These are phyloP conservation scores for Falco punctatus DNA, from an alignment of 2,113 vertebrate species.

Conservation along the genomic window DNA sequence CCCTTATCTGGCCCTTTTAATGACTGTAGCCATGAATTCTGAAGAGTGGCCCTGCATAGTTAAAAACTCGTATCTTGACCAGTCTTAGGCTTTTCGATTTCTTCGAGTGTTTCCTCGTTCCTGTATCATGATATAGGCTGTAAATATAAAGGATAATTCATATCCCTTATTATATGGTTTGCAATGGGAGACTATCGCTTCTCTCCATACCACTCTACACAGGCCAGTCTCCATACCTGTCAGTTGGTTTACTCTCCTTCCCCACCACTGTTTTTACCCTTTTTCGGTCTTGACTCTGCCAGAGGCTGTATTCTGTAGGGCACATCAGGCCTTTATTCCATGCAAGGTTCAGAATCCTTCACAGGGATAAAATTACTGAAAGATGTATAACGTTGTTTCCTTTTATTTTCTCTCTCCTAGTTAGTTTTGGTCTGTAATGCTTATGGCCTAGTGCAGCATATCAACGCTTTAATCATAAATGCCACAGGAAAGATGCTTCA, in stretches of 20 bases:
- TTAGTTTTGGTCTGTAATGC: background rate
- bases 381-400: accelerated
- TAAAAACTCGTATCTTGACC: background rate
- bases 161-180: background rate
- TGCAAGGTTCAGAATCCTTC: background rate
- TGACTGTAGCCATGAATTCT: background rate
- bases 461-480: background rate
- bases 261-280: background rate
- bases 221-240: background rate
- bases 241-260: background rate
- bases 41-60: background rate
- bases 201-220: background rate
- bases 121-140: background rate
- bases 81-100: background rate
- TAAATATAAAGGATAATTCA: background rate
- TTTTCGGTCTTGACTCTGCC: background rate
- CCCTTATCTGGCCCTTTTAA: background rate
- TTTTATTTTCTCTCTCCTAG: background rate
- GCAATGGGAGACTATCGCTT: background rate
- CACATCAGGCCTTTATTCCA: background rate
- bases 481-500: background rate
- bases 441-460: accelerated
- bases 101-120: background rate
- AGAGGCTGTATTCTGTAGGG: background rate
- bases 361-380: background rate